Evolutionary conservation across 2,113 vertebrate genomes (phyloP).

Genomic region (Macaca fascicularis): DNA sequence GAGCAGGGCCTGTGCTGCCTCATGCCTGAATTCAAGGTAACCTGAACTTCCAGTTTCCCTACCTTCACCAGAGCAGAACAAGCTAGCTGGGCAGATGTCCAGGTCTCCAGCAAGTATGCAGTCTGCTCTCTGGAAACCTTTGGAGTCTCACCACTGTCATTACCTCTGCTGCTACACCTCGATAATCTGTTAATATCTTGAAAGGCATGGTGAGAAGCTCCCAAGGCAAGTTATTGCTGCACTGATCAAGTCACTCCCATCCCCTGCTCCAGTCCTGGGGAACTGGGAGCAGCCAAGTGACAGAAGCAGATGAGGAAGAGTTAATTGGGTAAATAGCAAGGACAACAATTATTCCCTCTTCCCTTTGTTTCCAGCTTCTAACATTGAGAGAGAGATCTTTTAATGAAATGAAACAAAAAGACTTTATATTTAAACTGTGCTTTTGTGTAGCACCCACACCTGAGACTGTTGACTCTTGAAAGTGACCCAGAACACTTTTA

Average conservation of each 20-base stretch:
- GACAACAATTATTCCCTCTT: not conserved
- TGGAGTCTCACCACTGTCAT: not conserved
- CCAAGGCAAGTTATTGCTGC: not conserved
- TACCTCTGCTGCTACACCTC: not conserved
- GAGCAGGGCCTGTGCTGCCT: not conserved
- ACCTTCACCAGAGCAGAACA: not conserved
- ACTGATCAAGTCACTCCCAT: not conserved
- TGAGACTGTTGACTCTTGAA: not conserved
- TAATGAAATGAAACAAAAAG: not conserved
- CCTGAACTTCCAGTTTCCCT: not conserved
- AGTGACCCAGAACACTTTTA: not conserved
- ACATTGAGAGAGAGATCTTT: not conserved
- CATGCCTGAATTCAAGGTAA: not conserved
- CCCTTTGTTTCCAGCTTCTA: not conserved
- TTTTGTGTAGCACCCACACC: not conserved
- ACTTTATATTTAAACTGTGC: not conserved
- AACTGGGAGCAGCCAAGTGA: not conserved
- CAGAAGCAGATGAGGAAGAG: not conserved
- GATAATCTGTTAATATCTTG: not conserved
- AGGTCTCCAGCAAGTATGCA: not conserved
- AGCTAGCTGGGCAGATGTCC: not conserved
- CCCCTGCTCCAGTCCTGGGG: not conserved
- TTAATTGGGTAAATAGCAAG: not conserved
- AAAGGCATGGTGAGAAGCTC: not conserved
- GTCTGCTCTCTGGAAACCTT: not conserved